Percentiles rank a stretch among this genome's conserved stretches.
Evolutionary conservation across 2,113 vertebrate genomes (phyloP).

Genomic region (Mohoua ochrocephala): DNA sequence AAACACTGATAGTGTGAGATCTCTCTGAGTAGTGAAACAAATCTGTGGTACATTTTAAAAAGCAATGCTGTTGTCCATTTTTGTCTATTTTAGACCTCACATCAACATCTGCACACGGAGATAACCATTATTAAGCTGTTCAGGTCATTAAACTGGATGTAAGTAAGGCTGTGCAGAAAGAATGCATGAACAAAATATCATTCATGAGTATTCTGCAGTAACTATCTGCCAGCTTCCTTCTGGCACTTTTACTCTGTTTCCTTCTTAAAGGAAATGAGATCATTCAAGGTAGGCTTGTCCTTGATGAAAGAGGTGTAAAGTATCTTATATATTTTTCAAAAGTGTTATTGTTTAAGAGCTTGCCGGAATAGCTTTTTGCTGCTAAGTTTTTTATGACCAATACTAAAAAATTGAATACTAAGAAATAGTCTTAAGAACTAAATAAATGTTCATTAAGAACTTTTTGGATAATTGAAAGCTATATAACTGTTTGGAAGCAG

Average conservation of each 20-base stretch:
- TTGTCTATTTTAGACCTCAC: not conserved
- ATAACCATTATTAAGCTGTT: not conserved
- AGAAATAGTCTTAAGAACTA: not conserved
- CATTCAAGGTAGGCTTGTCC: not conserved
- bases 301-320: not conserved
- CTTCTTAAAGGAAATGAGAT: not conserved
- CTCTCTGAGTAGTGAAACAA: not conserved
- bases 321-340: not conserved
- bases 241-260: not conserved
- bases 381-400: not conserved
- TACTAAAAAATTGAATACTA: not conserved
- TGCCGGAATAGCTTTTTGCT: not conserved
- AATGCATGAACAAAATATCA: not conserved
- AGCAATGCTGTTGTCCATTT: not conserved
- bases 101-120: not conserved
- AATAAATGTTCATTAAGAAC: not conserved
- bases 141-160: not conserved
- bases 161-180: not conserved
- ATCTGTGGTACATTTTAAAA: not conserved
- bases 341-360: not conserved
- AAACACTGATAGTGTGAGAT: not conserved
- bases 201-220: not conserved
- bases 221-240: not conserved
- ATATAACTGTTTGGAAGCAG: not conserved
- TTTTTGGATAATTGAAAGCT: not conserved